Evolutionary conservation across 1,140 invertebrate species (phyloP), one percentile per base, ranked within the genome.

Genomic region (Pissodes strobi): DNA sequence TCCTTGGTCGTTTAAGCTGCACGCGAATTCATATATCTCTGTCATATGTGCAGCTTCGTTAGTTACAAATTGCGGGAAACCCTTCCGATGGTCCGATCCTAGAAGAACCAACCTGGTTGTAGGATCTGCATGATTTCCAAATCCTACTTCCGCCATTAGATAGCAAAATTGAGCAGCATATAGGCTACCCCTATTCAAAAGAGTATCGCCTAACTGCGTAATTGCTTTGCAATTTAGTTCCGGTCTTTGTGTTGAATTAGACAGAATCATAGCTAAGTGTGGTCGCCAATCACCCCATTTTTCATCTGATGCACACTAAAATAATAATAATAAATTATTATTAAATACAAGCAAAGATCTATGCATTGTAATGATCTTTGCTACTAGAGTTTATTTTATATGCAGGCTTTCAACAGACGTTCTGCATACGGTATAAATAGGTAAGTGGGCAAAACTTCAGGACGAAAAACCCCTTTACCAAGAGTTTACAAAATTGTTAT

Each of bases 221-320:
- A 97, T 92, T 12, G 91, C 88, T 74, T 90, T 90, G 34, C 85
- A 83, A 82, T 95, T 93, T 17, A 94, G 81, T 65, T 95, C 92
- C 2, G 89, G 86, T 68, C 87, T 86, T 1, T 85, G 78, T 12
- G 92, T 88, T 1, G 90, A 86, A 79, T 98, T 97, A 21, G 94
- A 92, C 19, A 98, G 84, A 65, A 98, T 88, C 86, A 98, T 95
- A 12, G 95, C 94, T 43, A 97, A 82, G 84, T 98, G 95, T 17
- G 94, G 92, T 55, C 93, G 84, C 96, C 95, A 98, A 78, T 98
- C 95, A 61, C 93, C 94, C 92, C 94, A 97, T 64, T 87, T 88
- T 65, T 90, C 88, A 80, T 95, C 92, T n/a, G 86, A 80, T 60
- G 91, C 85, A 80, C 88, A 86, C 87, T 89, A 72, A 4, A 77